Conservation (phyloP, 2,113 vertebrate genomes). For the Labeo rohita region DNA sequence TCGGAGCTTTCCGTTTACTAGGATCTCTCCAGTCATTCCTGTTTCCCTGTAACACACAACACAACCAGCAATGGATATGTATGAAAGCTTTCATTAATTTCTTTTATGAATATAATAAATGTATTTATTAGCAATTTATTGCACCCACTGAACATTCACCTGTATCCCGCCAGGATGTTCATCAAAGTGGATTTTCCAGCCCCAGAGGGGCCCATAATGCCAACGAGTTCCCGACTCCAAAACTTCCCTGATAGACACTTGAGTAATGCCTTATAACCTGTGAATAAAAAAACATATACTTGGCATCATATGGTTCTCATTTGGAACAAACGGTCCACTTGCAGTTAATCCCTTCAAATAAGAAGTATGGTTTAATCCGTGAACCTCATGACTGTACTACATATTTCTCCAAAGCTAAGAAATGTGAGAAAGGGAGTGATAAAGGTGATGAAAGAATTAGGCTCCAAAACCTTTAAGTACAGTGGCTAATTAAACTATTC, state of each 20-base stretch:
- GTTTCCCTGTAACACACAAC: slow-evolving; percentile 79
- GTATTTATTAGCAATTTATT: neutral
- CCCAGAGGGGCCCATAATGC: slow-evolving; percentile 97
- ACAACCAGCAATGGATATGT: neutral
- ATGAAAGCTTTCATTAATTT: neutral
- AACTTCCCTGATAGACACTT: slow-evolving; percentile 96
- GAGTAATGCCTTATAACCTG: slow-evolving; percentile 95
- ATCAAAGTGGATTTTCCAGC: slow-evolving; percentile 95
- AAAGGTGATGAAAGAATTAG: slow-evolving; percentile 37
- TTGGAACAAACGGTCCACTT: neutral
- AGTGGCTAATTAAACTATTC: slow-evolving; percentile 17
- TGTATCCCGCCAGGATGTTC: slow-evolving; percentile 97
- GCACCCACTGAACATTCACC: slow-evolving; percentile 72
- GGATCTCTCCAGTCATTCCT: slow-evolving; percentile 94
- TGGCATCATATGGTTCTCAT: slow-evolving; percentile 5
- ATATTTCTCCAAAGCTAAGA: slow-evolving; percentile 38
- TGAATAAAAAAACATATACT: neutral
- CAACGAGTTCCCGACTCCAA: slow-evolving; percentile 90
- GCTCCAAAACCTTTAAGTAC: neutral
- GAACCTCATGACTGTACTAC: slow-evolving; percentile 32
- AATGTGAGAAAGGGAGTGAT: slow-evolving; percentile 41
- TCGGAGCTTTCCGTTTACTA: slow-evolving; percentile 87
- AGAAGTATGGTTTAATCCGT: slow-evolving; percentile 31
- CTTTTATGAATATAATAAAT: neutral
- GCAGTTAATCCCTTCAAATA: slow-evolving; percentile 46